Evolutionary conservation across 2,888 invertebrate species (phyloP).

Genomic region (Xanthia icteritia): DNA sequence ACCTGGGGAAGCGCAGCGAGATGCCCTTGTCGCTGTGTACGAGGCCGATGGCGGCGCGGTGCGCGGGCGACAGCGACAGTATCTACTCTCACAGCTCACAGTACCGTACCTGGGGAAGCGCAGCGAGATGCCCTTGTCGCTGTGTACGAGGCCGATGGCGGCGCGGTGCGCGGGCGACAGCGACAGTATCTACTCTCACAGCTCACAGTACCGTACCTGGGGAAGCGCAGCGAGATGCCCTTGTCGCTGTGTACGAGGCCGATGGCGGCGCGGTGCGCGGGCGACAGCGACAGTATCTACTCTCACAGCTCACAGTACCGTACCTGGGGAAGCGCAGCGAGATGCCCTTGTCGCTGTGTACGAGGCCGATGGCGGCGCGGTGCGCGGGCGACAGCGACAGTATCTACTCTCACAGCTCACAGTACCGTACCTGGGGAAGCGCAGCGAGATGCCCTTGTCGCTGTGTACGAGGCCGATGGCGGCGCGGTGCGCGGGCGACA

Average conservation of each 20-base stretch:
- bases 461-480: conserved; percentile 96
- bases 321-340: conserved; percentile 93
- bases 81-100: neutral
- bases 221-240: conserved; percentile 97
- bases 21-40: conserved; percentile 98
- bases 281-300: conserved; percentile 95
- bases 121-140: conserved; percentile 97
- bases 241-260: conserved; percentile 97
- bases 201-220: neutral
- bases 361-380: conserved; percentile 96
- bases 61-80: conserved; percentile 93
- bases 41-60: conserved; percentile 96
- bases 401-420: neutral
- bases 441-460: conserved; percentile 97
- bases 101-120: conserved; percentile 86
- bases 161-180: conserved; percentile 98
- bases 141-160: conserved; percentile 96
- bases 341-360: conserved; percentile 97
- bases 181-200: conserved; percentile 90
- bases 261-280: conserved; percentile 96
- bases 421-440: conserved; percentile 85
- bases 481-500: conserved; percentile 98
- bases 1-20: conserved; percentile 93
- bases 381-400: conserved; percentile 98
- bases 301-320: neutral